Conservation (phyloP, 35 echinoderm and acorn worm genomes). For the Lytechinus pictus region DNA sequence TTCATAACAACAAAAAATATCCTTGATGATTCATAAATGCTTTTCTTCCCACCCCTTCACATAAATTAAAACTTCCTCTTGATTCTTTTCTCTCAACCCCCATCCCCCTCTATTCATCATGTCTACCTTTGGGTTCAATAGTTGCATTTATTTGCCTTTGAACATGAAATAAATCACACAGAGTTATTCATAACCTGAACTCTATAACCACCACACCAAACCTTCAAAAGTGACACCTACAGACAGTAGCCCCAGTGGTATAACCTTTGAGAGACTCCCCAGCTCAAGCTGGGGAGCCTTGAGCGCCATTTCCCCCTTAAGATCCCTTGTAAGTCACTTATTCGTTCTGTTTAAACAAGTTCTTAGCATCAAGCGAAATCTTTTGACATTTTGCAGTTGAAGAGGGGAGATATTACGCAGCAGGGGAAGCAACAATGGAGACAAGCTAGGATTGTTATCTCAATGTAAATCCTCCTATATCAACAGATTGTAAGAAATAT, state of each 20-base stretch:
- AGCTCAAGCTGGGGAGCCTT: not conserved
- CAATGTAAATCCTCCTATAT: not conserved
- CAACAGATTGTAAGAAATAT: not conserved
- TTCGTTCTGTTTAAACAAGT: no score
- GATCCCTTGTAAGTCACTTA: not conserved
- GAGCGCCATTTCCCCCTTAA: not conserved
- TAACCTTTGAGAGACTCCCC: not conserved
- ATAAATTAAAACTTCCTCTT: not conserved
- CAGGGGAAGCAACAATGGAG: not conserved
- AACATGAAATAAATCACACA: not conserved
- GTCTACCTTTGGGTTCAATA: not conserved
- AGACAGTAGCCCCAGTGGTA: not conserved
- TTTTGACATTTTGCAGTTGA: conserved; percentile 4
- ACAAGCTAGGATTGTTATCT: not conserved
- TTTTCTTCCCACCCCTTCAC: not conserved
- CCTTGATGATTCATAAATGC: not conserved
- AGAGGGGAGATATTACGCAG: not conserved
- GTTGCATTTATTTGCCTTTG: not conserved
- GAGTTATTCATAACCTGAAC: not conserved
- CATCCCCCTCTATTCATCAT: not conserved
- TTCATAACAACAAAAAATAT: no score
- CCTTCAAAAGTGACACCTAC: not conserved
- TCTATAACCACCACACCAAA: not conserved
- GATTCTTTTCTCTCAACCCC: not conserved
- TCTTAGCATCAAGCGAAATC: not conserved